Base-by-base conservation (phyloP, 2,113 vertebrate species). In the Hydropotes inermis region DNA sequence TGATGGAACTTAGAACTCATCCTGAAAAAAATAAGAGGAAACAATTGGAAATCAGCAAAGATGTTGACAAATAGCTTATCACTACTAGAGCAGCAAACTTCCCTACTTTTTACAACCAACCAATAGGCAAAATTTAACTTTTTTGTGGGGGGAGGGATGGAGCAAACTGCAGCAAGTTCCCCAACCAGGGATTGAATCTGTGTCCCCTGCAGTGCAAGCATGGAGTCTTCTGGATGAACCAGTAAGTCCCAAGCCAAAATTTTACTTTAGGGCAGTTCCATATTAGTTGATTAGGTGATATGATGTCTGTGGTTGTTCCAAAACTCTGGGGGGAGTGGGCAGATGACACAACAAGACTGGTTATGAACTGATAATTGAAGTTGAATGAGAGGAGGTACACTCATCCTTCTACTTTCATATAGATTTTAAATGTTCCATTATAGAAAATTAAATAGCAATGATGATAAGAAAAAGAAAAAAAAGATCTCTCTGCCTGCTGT, bases 71-170 rank as follows among this genome's bases (percentile, higher is more conserved):
- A 70, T 70, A 70, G 23, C 17, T 23, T 39, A 70, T 70, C 9
- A 70, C 67, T 70, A 70, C 19, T 39, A 70, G 19, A 19, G n/a
- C 5, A 39, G 19, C 70, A 76, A 76, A 25, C 23, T 43, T 76
- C 23, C 23, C 11, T 43, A 43, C 70, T 3, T 74, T 74, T 43
- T 23, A 43, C 27, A 36, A 76, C 70, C 70, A 76, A 43, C 15
- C 70, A 27, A 43, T 43, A 76, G 70, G 70, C 23, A 76, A 43
- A 43, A 76, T 43, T 74, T 74, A 23, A 13, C 36, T 21, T 39
- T 70, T 25, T 39, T 2, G 33, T 4, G 5, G 1, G 8, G 1
- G 11, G 36, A 2, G 17, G n/a, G 7, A 21, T 4, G 9, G 3
- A 1, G 2, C 17, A 43, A 74, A 43, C 36, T 43, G n/a, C 36